These are phyloP conservation scores for Blastobasis lacticolella DNA, from an alignment of 2,888 invertebrate genomes.

Conservation along the genomic window DNA sequence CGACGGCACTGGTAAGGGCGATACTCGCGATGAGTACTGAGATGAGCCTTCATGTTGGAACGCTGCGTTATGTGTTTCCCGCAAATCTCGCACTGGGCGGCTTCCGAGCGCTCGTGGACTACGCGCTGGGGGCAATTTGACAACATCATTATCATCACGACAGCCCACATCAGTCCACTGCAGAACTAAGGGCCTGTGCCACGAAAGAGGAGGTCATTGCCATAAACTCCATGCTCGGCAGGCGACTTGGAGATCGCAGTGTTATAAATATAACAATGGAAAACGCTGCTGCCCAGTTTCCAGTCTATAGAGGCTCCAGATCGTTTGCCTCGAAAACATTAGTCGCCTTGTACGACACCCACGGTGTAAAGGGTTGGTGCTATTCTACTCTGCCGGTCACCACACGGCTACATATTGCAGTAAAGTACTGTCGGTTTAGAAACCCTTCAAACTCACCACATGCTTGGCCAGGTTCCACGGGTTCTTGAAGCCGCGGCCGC, in stretches of 20 bases:
- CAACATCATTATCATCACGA: background rate
- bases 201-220: too few species aligned
- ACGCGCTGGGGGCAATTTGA: constrained; percentile 21
- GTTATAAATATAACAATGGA: too few species aligned
- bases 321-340: too few species aligned
- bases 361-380: too few species aligned
- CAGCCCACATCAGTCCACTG: background rate
- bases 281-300: too few species aligned
- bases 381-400: too few species aligned
- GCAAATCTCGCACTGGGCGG: constrained; percentile 38
- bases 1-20: constrained; percentile 34
- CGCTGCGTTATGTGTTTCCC: constrained; percentile 17
- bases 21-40: constrained; percentile 29
- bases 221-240: too few species aligned
- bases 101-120: constrained; percentile 26
- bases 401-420: too few species aligned
- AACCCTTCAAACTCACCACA: constrained; percentile 24
- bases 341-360: too few species aligned
- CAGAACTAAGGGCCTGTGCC: too few species aligned
- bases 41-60: constrained; percentile 30
- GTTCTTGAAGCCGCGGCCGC: constrained; percentile 31
- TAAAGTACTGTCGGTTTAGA: background rate
- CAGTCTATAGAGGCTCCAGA: too few species aligned
- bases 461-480: constrained; percentile 22
- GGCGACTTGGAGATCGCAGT: too few species aligned